Percentiles rank a stretch among this genome's conserved stretches.
Conservation (phyloP, 2,888 invertebrate species). For the Heteromurus nitidus region DNA sequence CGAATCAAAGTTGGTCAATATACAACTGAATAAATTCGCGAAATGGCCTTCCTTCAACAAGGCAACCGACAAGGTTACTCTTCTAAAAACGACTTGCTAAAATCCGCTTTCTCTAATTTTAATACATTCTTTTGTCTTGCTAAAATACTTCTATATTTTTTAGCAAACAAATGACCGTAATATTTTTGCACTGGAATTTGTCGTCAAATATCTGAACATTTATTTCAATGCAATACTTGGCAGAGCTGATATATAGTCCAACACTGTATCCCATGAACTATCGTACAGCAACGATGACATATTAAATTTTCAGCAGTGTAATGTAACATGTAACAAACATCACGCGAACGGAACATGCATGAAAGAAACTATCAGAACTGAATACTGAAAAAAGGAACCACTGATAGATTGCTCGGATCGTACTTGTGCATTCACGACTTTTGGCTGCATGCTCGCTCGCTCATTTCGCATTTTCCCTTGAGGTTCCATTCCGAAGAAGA, state of each 20-base stretch:
- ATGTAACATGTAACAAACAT: not conserved
- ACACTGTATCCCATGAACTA: too few species aligned
- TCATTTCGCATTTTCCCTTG: constrained; percentile 15
- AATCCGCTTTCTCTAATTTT: not conserved
- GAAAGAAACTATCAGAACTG: not conserved
- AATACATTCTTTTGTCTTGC: not conserved
- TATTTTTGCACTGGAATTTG: too few species aligned
- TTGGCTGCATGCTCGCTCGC: not conserved
- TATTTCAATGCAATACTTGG: too few species aligned
- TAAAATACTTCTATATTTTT: not conserved
- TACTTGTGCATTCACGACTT: not conserved
- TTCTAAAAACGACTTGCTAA: not conserved
- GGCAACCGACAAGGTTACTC: not conserved
- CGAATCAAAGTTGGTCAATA: too few species aligned
- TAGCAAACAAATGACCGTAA: not conserved
- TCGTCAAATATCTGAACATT: too few species aligned
- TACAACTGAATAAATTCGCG: constrained; percentile 19
- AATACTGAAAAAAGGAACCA: not conserved
- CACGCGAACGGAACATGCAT: not conserved
- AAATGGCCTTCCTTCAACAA: not conserved
- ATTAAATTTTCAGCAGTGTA: not conserved
- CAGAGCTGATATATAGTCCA: too few species aligned
- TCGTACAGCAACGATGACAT: not conserved
- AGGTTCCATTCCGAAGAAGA: not conserved
- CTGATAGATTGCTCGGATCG: not conserved